Conservation (phyloP, 2,888 invertebrate genomes). For the Andrena haemorrhoa region DNA sequence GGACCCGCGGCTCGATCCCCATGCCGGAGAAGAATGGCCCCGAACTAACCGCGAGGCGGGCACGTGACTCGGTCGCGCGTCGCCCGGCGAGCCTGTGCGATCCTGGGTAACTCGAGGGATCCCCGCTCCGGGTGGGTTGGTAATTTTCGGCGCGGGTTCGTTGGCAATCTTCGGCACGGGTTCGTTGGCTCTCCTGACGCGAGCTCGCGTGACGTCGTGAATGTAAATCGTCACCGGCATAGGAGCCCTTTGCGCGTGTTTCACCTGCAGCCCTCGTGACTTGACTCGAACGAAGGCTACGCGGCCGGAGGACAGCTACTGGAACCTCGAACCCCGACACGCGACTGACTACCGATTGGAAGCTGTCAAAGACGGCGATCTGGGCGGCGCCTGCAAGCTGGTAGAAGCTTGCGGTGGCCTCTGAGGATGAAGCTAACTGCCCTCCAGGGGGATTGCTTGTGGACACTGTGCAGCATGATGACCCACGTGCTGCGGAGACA, state of each 20-base stretch:
- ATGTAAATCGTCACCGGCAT: neutral
- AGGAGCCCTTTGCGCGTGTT: neutral
- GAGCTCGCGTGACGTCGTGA: neutral
- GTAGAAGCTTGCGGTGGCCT: neutral
- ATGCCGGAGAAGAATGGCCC: neutral
- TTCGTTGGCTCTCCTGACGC: neutral
- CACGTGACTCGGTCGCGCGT: too few relatives aligned
- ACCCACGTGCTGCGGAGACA: too few relatives aligned
- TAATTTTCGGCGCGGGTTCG: too few relatives aligned
- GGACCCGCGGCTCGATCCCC: neutral
- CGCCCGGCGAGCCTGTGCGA: too few relatives aligned
- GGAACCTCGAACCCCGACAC: conserved; percentile 5
- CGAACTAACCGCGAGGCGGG: neutral
- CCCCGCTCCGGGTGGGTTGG: neutral
- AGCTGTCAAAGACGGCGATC: too few relatives aligned
- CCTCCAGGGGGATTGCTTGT: too few relatives aligned
- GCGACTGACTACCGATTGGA: conserved; percentile 23
- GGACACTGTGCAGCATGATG: too few relatives aligned
- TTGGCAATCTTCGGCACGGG: too few relatives aligned
- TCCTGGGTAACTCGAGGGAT: neutral
- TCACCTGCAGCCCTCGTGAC: neutral
- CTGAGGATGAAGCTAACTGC: too few relatives aligned
- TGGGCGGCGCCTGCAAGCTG: neutral
- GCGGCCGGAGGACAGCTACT: neutral
- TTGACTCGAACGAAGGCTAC: neutral